Conservation (phyloP, 2,888 invertebrate genomes). For the Dromius quadrimaculatus region DNA sequence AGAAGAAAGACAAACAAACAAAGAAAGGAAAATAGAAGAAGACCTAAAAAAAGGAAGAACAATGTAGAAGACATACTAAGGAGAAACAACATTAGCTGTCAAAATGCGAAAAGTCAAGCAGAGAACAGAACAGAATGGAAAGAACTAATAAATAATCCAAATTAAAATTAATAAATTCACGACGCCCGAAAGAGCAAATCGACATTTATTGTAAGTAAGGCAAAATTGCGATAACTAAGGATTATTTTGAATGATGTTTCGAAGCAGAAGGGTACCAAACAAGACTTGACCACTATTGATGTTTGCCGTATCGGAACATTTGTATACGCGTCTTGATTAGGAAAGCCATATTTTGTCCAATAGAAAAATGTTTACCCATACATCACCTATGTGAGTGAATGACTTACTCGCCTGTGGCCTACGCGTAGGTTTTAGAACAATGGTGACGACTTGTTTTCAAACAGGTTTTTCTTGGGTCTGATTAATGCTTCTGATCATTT, state of each 20-base stretch:
- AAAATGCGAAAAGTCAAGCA: no score
- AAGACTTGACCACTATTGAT: not conserved
- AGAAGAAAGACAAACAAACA: no score
- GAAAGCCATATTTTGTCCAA: conserved; percentile 56
- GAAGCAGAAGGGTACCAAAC: conserved; percentile 1
- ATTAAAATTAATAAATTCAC: no score
- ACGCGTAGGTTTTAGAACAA: conserved; percentile 33
- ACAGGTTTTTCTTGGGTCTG: conserved; percentile 33
- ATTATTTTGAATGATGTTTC: not conserved
- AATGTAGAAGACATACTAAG: no score
- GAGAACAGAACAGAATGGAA: no score
- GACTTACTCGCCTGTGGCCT: conserved; percentile 20
- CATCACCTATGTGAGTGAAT: conserved; percentile 53
- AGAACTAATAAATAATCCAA: no score
- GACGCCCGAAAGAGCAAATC: no score
- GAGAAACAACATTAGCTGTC: no score
- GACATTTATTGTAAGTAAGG: no score
- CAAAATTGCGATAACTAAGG: no score
- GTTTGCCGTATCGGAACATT: not conserved
- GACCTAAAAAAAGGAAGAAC: no score
- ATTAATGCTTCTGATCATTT: conserved; percentile 35
- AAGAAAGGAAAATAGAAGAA: no score
- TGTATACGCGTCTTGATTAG: conserved; percentile 56
- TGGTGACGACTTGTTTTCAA: conserved; percentile 35
- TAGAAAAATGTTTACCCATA: conserved; percentile 56